These are phyloP conservation scores for Nycteola revayana DNA, from an alignment of 2,888 invertebrate species.

Conservation along the genomic window DNA sequence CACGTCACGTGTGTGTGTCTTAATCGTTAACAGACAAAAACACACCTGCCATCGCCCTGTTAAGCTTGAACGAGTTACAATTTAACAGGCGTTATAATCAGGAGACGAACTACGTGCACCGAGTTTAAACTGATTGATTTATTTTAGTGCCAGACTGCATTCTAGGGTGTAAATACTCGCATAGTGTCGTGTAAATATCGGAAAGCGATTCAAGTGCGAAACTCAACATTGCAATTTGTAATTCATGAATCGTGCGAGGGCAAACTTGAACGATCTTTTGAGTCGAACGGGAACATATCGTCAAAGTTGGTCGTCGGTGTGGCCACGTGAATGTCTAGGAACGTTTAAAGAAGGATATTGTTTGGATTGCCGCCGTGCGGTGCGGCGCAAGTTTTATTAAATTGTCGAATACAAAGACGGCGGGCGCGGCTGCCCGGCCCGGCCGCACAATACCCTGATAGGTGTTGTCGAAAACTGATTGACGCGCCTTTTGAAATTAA, in stretches of 20 bases:
- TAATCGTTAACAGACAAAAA: constrained; percentile 71
- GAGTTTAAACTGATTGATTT: constrained; percentile 46
- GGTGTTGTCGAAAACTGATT: constrained; percentile 61
- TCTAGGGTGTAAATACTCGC: constrained; percentile 43
- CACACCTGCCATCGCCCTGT: constrained; percentile 64
- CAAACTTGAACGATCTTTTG: constrained; percentile 49
- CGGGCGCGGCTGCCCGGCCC: constrained; percentile 13
- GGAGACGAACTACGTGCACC: constrained; percentile 16
- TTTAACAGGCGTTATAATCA: background rate
- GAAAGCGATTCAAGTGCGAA: constrained; percentile 47
- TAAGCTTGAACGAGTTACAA: constrained; percentile 50
- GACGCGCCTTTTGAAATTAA: constrained; percentile 63
- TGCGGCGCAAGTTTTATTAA: constrained; percentile 44
- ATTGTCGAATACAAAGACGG: constrained; percentile 38
- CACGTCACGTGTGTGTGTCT: constrained; percentile 70
- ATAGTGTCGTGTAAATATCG: constrained; percentile 46
- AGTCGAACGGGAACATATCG: constrained; percentile 41
- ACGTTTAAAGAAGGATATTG: constrained; percentile 33
- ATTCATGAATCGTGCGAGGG: constrained; percentile 49
- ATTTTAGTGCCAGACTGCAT: constrained; percentile 53
- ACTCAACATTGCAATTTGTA: constrained; percentile 51
- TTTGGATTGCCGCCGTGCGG: constrained; percentile 32
- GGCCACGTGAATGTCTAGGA: constrained; percentile 42
- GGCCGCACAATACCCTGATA: constrained; percentile 41
- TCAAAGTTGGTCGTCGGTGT: constrained; percentile 42